Conservation (phyloP, 2,888 invertebrate genomes). For the Lasius platythorax region DNA sequence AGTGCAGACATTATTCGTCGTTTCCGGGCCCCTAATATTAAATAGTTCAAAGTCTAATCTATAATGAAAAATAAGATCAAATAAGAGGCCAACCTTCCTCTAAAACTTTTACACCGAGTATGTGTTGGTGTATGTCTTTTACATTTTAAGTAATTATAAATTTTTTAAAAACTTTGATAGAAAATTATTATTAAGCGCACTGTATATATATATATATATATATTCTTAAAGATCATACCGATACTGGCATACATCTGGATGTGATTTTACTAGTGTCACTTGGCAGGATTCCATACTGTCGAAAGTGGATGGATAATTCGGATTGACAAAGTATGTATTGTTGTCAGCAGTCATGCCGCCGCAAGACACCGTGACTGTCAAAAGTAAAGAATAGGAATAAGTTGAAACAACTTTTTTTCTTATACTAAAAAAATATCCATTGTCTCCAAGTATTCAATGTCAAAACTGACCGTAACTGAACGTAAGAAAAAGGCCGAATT, state of each 20-base stretch:
- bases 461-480: neutral
- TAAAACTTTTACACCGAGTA: neutral
- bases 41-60: conserved; percentile 92
- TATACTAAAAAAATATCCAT: neutral
- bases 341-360: conserved; percentile 93
- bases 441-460: neutral
- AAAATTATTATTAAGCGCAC: neutral
- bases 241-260: conserved; percentile 94
- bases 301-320: conserved; percentile 92
- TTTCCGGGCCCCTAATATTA: conserved; percentile 92
- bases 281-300: conserved; percentile 95
- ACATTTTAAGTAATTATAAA: neutral
- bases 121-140: neutral
- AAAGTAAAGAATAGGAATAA: neutral
- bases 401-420: neutral
- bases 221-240: conserved; percentile 87
- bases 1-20: conserved; percentile 92
- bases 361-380: conserved; percentile 92
- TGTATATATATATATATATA: neutral
- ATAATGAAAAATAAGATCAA: neutral
- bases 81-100: neutral
- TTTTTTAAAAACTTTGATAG: neutral
- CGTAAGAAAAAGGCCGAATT: neutral
- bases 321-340: conserved; percentile 95
- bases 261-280: conserved; percentile 92